A percentile compares a stretch with the other conserved stretches of the same genome.
phyloP scores from a whole-genome alignment of 1,140 invertebrate species.

The Phortica variegata region DNA sequence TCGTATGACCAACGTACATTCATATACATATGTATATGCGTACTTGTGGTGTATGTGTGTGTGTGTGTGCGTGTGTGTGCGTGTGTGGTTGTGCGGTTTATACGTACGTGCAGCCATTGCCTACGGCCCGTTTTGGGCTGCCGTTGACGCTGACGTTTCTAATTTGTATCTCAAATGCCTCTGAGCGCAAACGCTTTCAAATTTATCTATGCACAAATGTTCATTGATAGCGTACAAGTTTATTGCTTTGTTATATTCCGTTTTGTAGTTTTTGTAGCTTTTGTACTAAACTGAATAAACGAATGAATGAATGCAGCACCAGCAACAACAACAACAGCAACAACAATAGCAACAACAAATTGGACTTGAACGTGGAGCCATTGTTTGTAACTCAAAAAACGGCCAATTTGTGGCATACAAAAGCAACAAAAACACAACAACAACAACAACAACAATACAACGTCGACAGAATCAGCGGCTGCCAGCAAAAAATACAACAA shows the following conservation, averaged over 20 bases:
- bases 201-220: constrained; percentile 45
- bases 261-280: too few relatives aligned
- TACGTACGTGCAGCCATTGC: constrained; percentile 25
- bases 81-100: constrained; percentile 23
- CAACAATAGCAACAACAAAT: too few relatives aligned
- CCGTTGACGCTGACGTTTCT: constrained; percentile 18
- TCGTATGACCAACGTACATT: constrained; percentile 18
- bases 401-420: too few relatives aligned
- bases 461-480: too few relatives aligned
- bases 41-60: background rate
- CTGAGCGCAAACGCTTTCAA: constrained; percentile 26
- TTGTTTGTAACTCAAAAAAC: too few relatives aligned
- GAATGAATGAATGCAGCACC: too few relatives aligned
- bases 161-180: constrained; percentile 39
- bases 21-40: background rate
- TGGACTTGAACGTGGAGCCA: too few relatives aligned
- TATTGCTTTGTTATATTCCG: constrained; percentile 35
- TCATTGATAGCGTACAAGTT: constrained; percentile 42
- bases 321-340: too few relatives aligned
- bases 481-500: too few relatives aligned
- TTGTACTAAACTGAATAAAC: too few relatives aligned
- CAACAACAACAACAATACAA: too few relatives aligned
- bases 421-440: too few relatives aligned
- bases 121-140: constrained; percentile 7
- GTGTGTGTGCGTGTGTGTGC: background rate